These are phyloP conservation scores for Nothoprocta perdicaria DNA, from an alignment of 2,113 vertebrate genomes.

Conservation along the genomic window DNA sequence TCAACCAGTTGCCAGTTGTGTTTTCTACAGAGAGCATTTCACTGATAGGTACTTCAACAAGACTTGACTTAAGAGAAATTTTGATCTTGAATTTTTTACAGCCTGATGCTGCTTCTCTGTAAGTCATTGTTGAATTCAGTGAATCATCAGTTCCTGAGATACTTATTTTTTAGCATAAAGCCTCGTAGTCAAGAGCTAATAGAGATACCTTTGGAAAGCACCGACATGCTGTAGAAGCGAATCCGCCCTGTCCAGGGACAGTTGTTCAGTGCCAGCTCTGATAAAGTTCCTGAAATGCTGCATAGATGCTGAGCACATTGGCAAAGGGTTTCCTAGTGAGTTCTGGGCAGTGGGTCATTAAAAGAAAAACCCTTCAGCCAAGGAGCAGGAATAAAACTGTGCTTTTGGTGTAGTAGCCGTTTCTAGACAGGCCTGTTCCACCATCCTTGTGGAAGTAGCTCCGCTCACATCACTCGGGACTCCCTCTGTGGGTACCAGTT, in stretches of 20 bases:
- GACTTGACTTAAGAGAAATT: background rate
- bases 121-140: background rate
- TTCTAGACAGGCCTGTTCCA: conserved; percentile 8
- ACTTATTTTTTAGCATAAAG: background rate
- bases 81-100: background rate
- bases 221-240: background rate
- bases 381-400: conserved; percentile 18
- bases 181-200: background rate
- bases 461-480: background rate
- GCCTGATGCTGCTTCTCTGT: background rate
- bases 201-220: background rate
- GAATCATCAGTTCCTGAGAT: background rate
- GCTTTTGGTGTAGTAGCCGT: background rate
- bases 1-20: background rate
- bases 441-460: background rate
- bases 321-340: background rate
- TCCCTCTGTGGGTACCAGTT: background rate
- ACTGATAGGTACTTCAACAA: background rate
- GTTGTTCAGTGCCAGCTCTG: background rate
- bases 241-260: background rate
- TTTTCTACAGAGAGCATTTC: background rate
- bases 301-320: background rate
- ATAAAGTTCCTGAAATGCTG: background rate
- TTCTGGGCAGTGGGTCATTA: background rate
- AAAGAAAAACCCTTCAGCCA: background rate